Percentiles rank a stretch among this genome's conserved stretches.
These are phyloP conservation scores for Panzeria rudis DNA, from an alignment of 2,888 invertebrate species.

Conservation along the genomic window DNA sequence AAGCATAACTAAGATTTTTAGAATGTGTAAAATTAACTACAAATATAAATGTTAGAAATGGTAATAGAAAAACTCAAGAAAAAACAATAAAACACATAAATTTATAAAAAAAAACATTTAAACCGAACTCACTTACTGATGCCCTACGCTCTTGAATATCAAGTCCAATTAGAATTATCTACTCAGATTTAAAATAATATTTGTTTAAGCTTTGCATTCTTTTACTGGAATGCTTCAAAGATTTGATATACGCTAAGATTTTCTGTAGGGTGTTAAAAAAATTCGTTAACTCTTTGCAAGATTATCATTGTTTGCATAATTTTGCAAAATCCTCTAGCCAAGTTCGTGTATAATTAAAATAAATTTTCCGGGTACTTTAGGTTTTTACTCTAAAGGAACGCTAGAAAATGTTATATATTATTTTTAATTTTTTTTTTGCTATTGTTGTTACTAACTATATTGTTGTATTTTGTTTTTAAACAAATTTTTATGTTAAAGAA, in stretches of 20 bases:
- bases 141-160: not conserved
- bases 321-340: not conserved
- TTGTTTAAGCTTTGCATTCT: too few relatives aligned
- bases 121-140: not conserved
- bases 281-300: not conserved
- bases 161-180: not conserved
- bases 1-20: not conserved
- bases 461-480: not conserved
- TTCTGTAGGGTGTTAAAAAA: not conserved
- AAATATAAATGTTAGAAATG: conserved; percentile 30
- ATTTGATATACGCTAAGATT: too few relatives aligned
- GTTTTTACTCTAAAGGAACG: conserved; percentile 4
- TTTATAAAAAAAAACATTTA: not conserved
- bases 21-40: conserved; percentile 20
- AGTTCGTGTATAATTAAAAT: conserved; percentile 33
- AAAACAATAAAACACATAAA: not conserved
- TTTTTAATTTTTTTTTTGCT: not conserved
- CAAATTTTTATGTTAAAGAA: conserved; percentile 13
- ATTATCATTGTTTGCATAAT: conserved; percentile 20
- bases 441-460: not conserved
- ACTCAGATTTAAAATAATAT: not conserved
- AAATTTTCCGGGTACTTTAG: conserved; percentile 53
- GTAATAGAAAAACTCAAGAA: not conserved
- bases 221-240: too few relatives aligned
- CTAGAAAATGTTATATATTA: not conserved